These are phyloP conservation scores for Myotis brandtii DNA, from an alignment of 2,113 vertebrate species.

Conservation along the genomic window DNA sequence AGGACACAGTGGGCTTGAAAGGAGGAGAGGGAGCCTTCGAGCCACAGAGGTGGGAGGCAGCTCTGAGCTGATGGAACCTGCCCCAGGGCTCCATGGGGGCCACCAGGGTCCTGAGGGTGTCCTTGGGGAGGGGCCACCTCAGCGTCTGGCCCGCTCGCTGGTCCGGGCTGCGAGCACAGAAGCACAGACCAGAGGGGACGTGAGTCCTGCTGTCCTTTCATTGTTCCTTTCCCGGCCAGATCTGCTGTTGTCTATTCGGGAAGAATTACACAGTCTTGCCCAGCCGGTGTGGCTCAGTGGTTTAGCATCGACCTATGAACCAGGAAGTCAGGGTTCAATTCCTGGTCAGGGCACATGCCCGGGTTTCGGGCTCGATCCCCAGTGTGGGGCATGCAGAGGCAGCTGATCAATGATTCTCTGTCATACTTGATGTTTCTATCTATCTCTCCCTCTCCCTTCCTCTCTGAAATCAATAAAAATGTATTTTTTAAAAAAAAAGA, in stretches of 20 bases:
- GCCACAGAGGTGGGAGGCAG: neutral
- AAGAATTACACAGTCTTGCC: neutral
- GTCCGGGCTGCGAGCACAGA: neutral
- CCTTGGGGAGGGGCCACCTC: neutral
- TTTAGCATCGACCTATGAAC: no score
- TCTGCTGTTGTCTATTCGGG: neutral
- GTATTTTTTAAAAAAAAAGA: no score
- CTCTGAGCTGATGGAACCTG: fast-evolving
- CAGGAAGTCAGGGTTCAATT: no score
- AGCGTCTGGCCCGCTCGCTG: neutral
- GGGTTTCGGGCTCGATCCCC: no score
- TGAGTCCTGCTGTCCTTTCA: fast-evolving
- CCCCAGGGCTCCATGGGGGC: neutral
- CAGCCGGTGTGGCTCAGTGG: no score
- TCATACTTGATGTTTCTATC: no score
- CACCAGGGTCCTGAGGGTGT: neutral
- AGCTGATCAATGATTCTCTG: no score
- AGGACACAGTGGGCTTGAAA: neutral
- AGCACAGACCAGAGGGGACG: fast-evolving
- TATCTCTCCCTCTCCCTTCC: no score
- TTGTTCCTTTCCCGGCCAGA: neutral
- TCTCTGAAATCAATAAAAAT: no score
- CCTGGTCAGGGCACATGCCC: no score
- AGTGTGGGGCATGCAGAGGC: no score
- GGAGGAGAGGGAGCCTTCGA: neutral